These are phyloP conservation scores for Falco concolor DNA, from an alignment of 2,797 vertebrate species.

Conservation along the genomic window DNA sequence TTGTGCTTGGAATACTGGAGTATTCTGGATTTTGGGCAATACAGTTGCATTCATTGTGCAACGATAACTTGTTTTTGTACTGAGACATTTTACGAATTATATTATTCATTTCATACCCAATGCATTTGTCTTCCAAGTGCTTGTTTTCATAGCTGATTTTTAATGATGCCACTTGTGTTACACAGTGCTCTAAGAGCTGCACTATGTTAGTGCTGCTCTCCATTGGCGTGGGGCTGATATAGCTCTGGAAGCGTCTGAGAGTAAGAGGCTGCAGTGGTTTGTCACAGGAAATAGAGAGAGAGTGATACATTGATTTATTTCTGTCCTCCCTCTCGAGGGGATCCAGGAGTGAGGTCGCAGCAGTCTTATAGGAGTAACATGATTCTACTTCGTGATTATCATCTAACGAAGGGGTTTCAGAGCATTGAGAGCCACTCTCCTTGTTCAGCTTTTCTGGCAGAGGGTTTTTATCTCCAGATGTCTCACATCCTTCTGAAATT, in stretches of 20 bases:
- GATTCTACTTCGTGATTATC: conserved; percentile 68
- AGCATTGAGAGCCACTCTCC: conserved; percentile 30
- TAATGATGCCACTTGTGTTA: conserved; percentile 73
- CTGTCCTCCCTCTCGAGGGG: conserved; percentile 30
- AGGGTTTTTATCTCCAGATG: neutral
- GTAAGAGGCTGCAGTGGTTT: conserved; percentile 22
- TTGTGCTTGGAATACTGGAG: neutral
- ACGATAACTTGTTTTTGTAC: conserved; percentile 25
- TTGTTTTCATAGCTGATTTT: conserved; percentile 65
- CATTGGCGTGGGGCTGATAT: conserved; percentile 37
- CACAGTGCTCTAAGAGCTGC: conserved; percentile 71
- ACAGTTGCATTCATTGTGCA: conserved; percentile 40
- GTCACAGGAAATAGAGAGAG: conserved; percentile 22
- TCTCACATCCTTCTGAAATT: neutral
- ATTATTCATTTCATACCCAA: conserved; percentile 3
- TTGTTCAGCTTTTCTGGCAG: conserved; percentile 15
- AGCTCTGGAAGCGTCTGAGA: conserved; percentile 29
- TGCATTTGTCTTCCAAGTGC: neutral
- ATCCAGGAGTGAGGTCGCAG: conserved; percentile 59
- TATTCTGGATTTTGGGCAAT: neutral
- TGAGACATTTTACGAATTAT: conserved; percentile 1
- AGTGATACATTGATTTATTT: conserved; percentile 3
- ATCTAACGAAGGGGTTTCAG: conserved; percentile 33
- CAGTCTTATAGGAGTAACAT: conserved; percentile 71
- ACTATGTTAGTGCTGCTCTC: conserved; percentile 62